Conservation (phyloP, 2,113 vertebrate species). For the Triplophysa siluroides region DNA sequence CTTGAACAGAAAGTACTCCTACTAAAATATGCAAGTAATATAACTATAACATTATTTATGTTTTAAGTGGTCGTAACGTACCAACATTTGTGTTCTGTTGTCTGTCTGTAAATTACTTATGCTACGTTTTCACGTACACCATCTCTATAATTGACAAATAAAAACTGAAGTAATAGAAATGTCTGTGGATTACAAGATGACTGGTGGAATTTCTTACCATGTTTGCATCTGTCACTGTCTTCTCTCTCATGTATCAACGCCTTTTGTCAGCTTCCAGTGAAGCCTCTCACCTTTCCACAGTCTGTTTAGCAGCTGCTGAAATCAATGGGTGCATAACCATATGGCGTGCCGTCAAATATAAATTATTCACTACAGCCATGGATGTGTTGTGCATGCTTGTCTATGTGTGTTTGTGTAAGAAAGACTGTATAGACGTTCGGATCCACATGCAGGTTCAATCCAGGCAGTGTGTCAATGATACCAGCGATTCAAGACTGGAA, state of each 20-base stretch:
- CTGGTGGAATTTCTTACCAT: slow-evolving; percentile 38
- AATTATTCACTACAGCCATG: slow-evolving; percentile 73
- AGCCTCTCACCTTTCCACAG: slow-evolving; percentile 74
- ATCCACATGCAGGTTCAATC: slow-evolving; percentile 23
- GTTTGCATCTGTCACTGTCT: slow-evolving; percentile 1
- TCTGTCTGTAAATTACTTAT: neutral
- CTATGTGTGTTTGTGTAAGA: slow-evolving; percentile 48
- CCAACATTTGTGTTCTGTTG: neutral
- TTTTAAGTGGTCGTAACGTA: too few relatives aligned
- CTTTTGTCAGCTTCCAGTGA: slow-evolving; percentile 62
- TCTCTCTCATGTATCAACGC: slow-evolving; percentile 61
- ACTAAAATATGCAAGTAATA: too few relatives aligned
- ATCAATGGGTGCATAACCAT: slow-evolving; percentile 61
- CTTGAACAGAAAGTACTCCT: too few relatives aligned
- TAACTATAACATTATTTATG: too few relatives aligned
- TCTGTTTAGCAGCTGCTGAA: slow-evolving; percentile 68
- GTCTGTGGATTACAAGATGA: neutral
- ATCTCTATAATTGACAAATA: neutral
- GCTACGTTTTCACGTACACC: neutral
- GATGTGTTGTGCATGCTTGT: slow-evolving; percentile 37
- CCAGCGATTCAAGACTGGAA: slow-evolving; percentile 54
- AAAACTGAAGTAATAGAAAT: neutral
- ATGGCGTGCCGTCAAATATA: slow-evolving; percentile 59
- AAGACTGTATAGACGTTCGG: slow-evolving; percentile 36
- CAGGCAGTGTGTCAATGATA: slow-evolving; percentile 56